Evolutionary conservation across 2,888 invertebrate genomes (phyloP).

Genomic region (Pomacea canaliculata): DNA sequence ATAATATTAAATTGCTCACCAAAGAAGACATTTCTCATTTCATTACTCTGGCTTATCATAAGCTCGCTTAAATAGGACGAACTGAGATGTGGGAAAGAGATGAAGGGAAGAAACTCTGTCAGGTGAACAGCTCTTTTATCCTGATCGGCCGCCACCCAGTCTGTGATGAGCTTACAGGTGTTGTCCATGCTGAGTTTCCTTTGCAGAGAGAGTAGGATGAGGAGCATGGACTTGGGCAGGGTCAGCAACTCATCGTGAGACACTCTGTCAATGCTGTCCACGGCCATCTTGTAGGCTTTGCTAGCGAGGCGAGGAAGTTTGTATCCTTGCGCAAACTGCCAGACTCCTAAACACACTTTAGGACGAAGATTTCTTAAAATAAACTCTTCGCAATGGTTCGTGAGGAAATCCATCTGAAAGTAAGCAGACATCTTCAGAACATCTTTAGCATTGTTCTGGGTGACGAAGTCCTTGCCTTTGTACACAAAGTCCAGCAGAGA

Average conservation of each 20-base stretch:
- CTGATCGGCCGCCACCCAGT: constrained; percentile 14
- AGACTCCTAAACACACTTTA: not conserved
- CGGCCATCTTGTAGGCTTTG: not conserved
- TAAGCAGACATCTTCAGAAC: not conserved
- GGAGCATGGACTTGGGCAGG: not conserved
- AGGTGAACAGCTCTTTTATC: not conserved
- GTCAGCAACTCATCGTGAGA: not conserved
- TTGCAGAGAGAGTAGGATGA: not conserved
- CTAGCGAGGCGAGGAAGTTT: not conserved
- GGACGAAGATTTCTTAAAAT: not conserved
- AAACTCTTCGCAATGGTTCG: not conserved
- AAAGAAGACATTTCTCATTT: too few species aligned
- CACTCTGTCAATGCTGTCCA: not conserved
- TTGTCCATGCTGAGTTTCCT: not conserved
- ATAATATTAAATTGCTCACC: too few species aligned
- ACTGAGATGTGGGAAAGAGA: constrained; percentile 17
- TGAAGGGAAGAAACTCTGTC: constrained; percentile 6
- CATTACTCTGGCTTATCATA: not conserved
- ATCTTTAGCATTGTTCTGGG: not conserved
- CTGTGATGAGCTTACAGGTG: not conserved
- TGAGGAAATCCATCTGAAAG: not conserved
- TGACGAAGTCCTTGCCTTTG: constrained; percentile 1
- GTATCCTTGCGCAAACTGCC: not conserved
- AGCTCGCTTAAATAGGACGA: constrained; percentile 2
- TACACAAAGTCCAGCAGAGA: not conserved